Evolutionary conservation across 2,888 invertebrate species (phyloP), one percentile per base, ranked within the genome.

Genomic region (Sinotaia quadrata): DNA sequence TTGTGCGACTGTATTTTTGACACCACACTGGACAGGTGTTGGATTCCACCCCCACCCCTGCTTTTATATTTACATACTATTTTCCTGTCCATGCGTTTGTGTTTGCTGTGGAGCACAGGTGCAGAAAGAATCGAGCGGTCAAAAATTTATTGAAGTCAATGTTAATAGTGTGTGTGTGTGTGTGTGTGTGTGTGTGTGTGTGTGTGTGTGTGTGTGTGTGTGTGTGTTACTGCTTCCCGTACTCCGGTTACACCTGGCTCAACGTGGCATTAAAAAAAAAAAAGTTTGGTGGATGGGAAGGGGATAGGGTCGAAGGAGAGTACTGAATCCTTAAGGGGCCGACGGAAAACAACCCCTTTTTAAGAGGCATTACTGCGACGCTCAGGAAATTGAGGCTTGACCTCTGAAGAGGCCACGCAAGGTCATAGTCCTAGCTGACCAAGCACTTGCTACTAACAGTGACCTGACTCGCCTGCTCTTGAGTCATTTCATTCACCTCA

Each of bases 361-460:
- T 54, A 10, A 18, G 31, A 27, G 21, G 27, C 5, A 27, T 31
- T 54, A n/a, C 27, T n/a, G 8, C 12, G 10, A 54, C 54, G 44
- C 21, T 24, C 27, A 37, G 44, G 29, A 59, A 37, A 18, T 44
- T 31, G 10, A 24, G 34, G 47, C 41, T 18, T 60, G 49, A 29
- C 49, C 60, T 60, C 44, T 47, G 7, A 8, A 33, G 34, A 36
- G 57, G 57, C 36, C 57, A 57, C 34, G 34, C 21, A 8, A 58
- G 58, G 58, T 58, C 58, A 8, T 37, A 41, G 34, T 41, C 58
- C 27, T 41, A 34, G 18, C 58, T 52, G 52, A 4, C 52, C 52
- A n/a, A n/a, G n/a, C n/a, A n/a, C n/a, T n/a, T n/a, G n/a, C n/a
- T n/a, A n/a, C n/a, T n/a, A n/a, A n/a, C n/a, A n/a, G n/a, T n/a